Evolutionary conservation across 2,113 vertebrate species (phyloP), one percentile per base, ranked within the genome.

Genomic region (Ptilorrhoa leucosticta): DNA sequence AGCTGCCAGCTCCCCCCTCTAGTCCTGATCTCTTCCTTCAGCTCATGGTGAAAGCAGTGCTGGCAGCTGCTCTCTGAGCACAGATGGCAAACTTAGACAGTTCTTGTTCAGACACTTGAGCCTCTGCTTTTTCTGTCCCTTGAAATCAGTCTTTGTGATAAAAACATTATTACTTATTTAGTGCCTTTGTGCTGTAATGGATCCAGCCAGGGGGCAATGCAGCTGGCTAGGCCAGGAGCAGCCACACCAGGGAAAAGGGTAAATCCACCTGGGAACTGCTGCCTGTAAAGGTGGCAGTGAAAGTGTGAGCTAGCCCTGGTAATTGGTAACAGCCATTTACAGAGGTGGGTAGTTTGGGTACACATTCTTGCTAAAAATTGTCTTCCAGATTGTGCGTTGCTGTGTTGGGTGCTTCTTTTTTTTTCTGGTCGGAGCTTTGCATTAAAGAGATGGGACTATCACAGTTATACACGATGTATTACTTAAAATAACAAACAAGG

Each of bases 21-120:
- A 10, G 3, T 37, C 45, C n/a, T 22, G 2, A 13, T 57, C 23
- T 81, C 45, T 63, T 50, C n/a, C 23, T 81, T 51, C 80, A 45
- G 65, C 39, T 68, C 5, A 0, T 3, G 26, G 47, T 30, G 69
- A 39, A 45, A 78, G 50, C 14, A 1, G 20, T 1, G 23, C 72
- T 89, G 91, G 87, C 91, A 94, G 20, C 42, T 58, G 47, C 81
- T 71, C 10, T 81, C 47, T 35, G 53, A 71, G 90, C 44, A 56
- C 90, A 91, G 84, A 48, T 63, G 61, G 81, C 51, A 60, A 30
- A 51, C 23, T 56, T n/a, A 14, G 57, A 22, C 30, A 17, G 61
- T 45, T 27, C 15, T 65, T 27, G 21, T 54, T 77, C 58, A 50
- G 83, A 39, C n/a, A 27, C 51, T 28, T 26, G 64, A 87, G 35